These are phyloP conservation scores for Cyprinus carpio DNA, from an alignment of 2,113 vertebrate genomes.

Conservation along the genomic window DNA sequence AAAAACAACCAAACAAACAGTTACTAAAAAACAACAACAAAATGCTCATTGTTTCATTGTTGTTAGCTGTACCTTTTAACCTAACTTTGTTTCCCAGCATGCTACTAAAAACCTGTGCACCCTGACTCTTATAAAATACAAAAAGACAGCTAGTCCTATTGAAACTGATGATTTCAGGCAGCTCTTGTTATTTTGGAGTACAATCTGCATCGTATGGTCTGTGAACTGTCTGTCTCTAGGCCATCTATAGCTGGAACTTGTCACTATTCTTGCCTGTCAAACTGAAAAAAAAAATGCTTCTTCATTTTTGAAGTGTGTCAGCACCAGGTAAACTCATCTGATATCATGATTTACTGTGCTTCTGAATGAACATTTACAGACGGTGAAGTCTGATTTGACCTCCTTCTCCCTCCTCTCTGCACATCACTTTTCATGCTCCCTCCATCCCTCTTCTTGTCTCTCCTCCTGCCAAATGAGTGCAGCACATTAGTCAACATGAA, in stretches of 20 bases:
- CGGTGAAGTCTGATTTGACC: not conserved
- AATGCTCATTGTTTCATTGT: no score
- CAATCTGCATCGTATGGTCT: not conserved
- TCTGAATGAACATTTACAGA: not conserved
- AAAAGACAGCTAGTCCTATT: no score
- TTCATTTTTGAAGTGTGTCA: not conserved
- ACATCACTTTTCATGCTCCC: not conserved
- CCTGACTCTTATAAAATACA: no score
- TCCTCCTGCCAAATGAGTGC: not conserved
- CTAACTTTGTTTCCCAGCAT: no score
- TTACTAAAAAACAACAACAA: no score
- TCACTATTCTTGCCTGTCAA: not conserved
- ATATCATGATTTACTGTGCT: not conserved
- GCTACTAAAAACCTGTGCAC: no score
- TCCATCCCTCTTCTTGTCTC: constrained; percentile 2
- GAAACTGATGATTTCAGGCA: not conserved
- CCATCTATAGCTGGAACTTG: not conserved
- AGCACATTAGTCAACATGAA: not conserved
- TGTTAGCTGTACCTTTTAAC: no score
- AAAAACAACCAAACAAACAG: no score
- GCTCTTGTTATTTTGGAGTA: not conserved
- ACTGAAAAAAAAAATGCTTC: not conserved
- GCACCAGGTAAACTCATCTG: constrained; percentile 1
- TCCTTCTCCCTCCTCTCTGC: not conserved
- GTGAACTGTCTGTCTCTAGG: not conserved